Base-by-base conservation (phyloP, 2,888 invertebrate genomes). In the Coelogynopora nodosa region DNA sequence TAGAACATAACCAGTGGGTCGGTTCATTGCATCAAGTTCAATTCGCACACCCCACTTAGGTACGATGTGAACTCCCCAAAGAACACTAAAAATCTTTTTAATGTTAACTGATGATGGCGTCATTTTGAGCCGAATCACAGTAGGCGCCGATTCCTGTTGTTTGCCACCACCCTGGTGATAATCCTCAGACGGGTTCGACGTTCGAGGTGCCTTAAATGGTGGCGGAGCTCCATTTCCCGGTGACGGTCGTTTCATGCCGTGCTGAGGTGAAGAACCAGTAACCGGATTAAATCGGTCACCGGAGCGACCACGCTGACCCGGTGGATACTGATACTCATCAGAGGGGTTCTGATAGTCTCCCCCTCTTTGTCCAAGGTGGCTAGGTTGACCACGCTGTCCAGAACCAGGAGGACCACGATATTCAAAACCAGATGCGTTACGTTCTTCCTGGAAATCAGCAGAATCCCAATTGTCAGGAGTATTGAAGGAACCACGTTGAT, bases 1-100 rank as follows among this genome's bases (percentile, higher is more conserved):
- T 18, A 67, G 86, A 27, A 86, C 87, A 86, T 86, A 86, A 27
- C 87, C 87, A 67, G 87, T 86, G 0, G 85, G 85, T n/a, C 84
- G 29, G 26, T 67, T 67, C 5, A 49, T 30, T 1, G 28, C 67
- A 67, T 86, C 87, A 13, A 86, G 2, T 67, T 86, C 87, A n/a
- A 86, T 82, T n/a, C 85, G 31, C 31, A 86, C 31, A 0, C 84
- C 87, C 10, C 67, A 86, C 30, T 86, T 85, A 29, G 29, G 82
- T 27, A 87, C 31, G 23, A 86, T 74, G 26, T 49, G n/a, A 2
- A 85, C 30, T 1, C 67, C 67, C 67, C 67, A 86, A 29, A 86
- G 29, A 29, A 86, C 18, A 67, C 85, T 67, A 26, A 85, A 31
- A 2, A 85, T 30, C 5, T 29, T 28, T 67, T 27, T 67, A 28